A percentile compares a stretch with the other conserved stretches of the same genome.
Conservation (phyloP, 2,888 invertebrate species). For the Pomacea canaliculata region DNA sequence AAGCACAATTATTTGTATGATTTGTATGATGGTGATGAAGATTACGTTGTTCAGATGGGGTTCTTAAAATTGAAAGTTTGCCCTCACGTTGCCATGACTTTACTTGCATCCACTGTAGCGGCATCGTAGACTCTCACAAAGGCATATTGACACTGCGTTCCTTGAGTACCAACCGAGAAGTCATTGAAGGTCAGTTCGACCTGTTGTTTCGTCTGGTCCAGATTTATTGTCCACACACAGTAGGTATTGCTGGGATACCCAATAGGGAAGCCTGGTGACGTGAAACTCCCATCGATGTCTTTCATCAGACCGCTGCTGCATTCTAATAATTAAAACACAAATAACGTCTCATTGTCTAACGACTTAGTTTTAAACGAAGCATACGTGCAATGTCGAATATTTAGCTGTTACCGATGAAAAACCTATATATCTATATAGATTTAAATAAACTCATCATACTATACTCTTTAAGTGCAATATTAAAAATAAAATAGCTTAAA, state of each 20-base stretch:
- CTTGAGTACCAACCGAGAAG: background rate
- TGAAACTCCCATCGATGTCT: background rate
- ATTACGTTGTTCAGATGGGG: background rate
- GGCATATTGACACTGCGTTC: background rate
- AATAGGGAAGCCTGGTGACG: conserved; percentile 1
- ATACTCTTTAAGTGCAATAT: no score
- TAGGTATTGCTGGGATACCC: background rate
- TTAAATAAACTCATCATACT: no score
- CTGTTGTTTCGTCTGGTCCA: background rate
- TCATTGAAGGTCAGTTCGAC: background rate
- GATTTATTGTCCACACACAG: conserved; percentile 4
- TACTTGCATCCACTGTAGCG: background rate
- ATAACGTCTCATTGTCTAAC: no score
- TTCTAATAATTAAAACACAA: background rate
- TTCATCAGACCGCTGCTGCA: background rate
- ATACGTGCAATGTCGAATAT: no score
- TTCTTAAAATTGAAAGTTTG: background rate
- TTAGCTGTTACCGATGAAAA: no score
- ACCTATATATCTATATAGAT: no score
- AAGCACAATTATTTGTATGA: no score
- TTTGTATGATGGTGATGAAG: background rate
- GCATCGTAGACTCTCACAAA: background rate
- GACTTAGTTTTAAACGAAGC: no score
- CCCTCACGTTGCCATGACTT: background rate
- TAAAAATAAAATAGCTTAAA: no score